Evolutionary conservation across 2,797 vertebrate species (phyloP).

Genomic region (Chrysocyon brachyurus): DNA sequence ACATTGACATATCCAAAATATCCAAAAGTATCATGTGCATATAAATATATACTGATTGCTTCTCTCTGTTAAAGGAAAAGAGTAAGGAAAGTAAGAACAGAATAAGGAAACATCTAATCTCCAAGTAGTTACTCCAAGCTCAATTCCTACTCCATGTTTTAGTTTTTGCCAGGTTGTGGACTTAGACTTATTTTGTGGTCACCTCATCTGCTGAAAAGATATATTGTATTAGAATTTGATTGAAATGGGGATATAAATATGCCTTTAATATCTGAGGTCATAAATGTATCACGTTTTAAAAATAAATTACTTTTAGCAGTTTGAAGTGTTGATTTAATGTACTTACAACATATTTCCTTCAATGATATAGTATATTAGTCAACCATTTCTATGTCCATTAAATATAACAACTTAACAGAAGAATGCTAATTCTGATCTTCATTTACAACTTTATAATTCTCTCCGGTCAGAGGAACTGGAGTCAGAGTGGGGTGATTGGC

Average conservation of each 20-base stretch:
- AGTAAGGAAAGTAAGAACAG: neutral
- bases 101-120: neutral
- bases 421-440: neutral
- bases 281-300: neutral
- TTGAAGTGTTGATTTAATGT: conserved; percentile 37
- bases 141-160: neutral
- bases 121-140: neutral
- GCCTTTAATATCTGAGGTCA: conserved; percentile 45
- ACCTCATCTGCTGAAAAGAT: neutral
- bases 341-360: neutral
- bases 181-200: neutral
- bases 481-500: neutral
- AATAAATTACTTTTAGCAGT: conserved; percentile 4
- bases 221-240: neutral
- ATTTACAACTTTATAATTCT: neutral
- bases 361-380: conserved; percentile 20
- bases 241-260: neutral
- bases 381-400: neutral
- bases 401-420: conserved; percentile 15
- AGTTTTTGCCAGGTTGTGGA: neutral
- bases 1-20: neutral
- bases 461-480: neutral
- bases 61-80: neutral
- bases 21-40: neutral
- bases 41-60: neutral